Evolutionary conservation across 1,140 invertebrate species (phyloP).

Genomic region (Apis laboriosa): DNA sequence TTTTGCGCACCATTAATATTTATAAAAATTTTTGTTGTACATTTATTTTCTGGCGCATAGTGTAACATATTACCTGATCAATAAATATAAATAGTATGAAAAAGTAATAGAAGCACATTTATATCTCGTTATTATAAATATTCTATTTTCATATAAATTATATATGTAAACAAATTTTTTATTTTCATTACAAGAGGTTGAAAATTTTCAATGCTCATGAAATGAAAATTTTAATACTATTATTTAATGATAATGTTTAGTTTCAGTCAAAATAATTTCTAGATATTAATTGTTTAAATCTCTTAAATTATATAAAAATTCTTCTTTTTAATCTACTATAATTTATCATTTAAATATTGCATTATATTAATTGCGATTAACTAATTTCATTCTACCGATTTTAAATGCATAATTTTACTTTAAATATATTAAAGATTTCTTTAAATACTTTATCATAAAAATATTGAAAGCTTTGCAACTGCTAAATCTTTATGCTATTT

Average conservation of each 20-base stretch:
- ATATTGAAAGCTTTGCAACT: slow-evolving; percentile 34
- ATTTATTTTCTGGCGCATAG: slow-evolving; percentile 10
- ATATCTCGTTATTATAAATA: neutral
- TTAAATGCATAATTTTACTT: slow-evolving; percentile 30
- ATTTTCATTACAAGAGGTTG: neutral
- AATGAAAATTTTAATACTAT: slow-evolving; percentile 20
- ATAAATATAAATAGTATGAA: slow-evolving; percentile 10
- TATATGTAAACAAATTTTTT: neutral
- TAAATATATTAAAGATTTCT: slow-evolving; percentile 20
- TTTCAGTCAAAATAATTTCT: slow-evolving; percentile 4
- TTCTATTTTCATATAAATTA: neutral
- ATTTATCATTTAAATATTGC: slow-evolving; percentile 23
- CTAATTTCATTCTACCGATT: slow-evolving; percentile 8
- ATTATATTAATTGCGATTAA: slow-evolving; percentile 4
- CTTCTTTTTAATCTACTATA: neutral
- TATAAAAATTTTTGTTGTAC: slow-evolving; percentile 9
- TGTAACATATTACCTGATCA: neutral
- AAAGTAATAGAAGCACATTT: slow-evolving; percentile 31
- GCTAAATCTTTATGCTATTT: neutral
- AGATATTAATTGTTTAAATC: neutral
- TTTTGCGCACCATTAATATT: slow-evolving; percentile 25
- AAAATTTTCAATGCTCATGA: neutral
- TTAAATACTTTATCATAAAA: neutral
- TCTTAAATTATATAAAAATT: slow-evolving; percentile 4
- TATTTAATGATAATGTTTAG: slow-evolving; percentile 10